Evolutionary conservation across 2,113 vertebrate species (phyloP).

Genomic region (Kryptolebias marmoratus): DNA sequence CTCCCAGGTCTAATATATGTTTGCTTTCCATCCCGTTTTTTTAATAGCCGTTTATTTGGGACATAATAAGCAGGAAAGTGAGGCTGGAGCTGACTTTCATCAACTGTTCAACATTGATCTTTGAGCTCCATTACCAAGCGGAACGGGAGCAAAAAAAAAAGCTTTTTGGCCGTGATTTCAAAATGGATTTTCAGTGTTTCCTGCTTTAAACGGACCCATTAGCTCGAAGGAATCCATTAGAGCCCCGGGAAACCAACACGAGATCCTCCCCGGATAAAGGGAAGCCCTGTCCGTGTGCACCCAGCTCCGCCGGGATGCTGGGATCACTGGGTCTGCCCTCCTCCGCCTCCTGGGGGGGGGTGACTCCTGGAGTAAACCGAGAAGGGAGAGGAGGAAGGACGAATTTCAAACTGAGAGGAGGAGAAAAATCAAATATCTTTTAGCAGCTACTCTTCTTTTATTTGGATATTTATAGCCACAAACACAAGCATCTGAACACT

Average conservation of each 20-base stretch:
- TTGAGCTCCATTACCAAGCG: constrained; percentile 58
- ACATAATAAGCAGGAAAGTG: constrained; percentile 3
- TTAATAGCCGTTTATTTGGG: constrained; percentile 13
- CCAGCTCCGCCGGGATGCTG: constrained; percentile 36
- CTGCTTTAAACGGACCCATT: constrained; percentile 64
- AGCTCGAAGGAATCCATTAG: constrained; percentile 63
- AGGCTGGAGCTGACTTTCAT: constrained; percentile 4
- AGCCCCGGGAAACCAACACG: constrained; percentile 57
- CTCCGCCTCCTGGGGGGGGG: constrained; percentile 17
- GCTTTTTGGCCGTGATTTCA: constrained; percentile 56
- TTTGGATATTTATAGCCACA: constrained; percentile 41
- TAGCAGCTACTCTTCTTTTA: neutral
- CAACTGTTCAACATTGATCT: constrained; percentile 41
- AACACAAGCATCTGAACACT: constrained; percentile 21
- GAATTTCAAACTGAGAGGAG: neutral
- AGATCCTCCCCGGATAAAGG: constrained; percentile 67
- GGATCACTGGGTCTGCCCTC: constrained; percentile 41
- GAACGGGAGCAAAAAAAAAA: constrained; percentile 58
- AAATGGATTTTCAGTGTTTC: constrained; percentile 68
- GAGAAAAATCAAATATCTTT: too few relatives aligned
- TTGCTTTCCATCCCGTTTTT: constrained; percentile 16
- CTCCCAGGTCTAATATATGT: constrained; percentile 3
- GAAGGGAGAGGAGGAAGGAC: constrained; percentile 8
- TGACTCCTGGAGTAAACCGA: constrained; percentile 15
- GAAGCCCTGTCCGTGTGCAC: constrained; percentile 72